Percentiles rank a stretch among this genome's conserved stretches.
These are phyloP conservation scores for Danionella dracula DNA, from an alignment of 2,797 vertebrate genomes.

Conservation along the genomic window DNA sequence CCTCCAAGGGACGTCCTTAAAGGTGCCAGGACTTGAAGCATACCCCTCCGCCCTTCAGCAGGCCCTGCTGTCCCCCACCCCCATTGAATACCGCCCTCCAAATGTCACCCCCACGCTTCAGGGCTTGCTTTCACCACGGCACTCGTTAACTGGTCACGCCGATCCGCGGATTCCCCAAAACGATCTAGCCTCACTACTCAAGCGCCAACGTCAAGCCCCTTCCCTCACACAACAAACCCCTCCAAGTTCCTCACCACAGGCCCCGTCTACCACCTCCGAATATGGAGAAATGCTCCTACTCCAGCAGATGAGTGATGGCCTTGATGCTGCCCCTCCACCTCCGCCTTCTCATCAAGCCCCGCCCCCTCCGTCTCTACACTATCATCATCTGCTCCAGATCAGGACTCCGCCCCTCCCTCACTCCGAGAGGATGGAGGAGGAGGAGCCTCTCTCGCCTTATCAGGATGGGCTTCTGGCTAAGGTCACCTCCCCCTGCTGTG, in stretches of 20 bases:
- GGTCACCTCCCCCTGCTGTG: conserved; percentile 60
- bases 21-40: conserved; percentile 84
- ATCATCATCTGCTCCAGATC: conserved; percentile 81
- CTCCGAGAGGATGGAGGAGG: conserved; percentile 98
- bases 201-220: conserved; percentile 72
- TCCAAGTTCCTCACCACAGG: conserved; percentile 43
- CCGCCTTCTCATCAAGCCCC: conserved; percentile 23
- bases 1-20: conserved; percentile 77
- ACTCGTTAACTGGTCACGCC: conserved; percentile 88
- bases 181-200: conserved; percentile 87
- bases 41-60: conserved; percentile 91
- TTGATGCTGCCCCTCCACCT: conserved; percentile 67
- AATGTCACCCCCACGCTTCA: conserved; percentile 90
- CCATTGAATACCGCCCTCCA: conserved; percentile 86
- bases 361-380: conserved; percentile 77
- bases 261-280: conserved; percentile 62
- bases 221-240: conserved; percentile 51
- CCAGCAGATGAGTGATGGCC: conserved; percentile 81
- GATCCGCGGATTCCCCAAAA: conserved; percentile 85
- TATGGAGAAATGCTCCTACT: conserved; percentile 85
- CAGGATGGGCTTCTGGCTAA: conserved; percentile 75
- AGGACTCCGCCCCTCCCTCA: conserved; percentile 71
- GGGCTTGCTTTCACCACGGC: conserved; percentile 93
- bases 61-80: conserved; percentile 91
- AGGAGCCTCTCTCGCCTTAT: conserved; percentile 68